phyloP scores from a whole-genome alignment of 2,888 invertebrate genomes.

The Rhogogaster chlorosoma region DNA sequence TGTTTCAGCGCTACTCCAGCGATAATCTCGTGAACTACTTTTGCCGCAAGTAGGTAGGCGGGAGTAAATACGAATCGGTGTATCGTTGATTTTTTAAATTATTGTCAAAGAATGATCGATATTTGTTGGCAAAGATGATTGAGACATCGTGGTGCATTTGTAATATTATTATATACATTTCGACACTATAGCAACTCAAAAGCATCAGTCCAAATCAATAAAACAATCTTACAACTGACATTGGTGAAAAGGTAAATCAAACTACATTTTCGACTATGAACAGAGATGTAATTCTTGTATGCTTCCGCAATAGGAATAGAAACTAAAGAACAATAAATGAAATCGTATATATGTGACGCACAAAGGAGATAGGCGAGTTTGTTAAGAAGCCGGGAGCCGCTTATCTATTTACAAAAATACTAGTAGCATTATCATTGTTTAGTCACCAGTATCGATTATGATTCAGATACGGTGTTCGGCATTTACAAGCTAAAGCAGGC shows the following conservation, averaged over 20 bases:
- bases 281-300: too few relatives aligned
- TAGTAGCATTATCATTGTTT: neutral
- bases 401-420: slow-evolving; percentile 4
- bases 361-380: neutral
- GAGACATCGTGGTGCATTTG: neutral
- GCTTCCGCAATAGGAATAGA: neutral
- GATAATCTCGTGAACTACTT: neutral
- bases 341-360: neutral
- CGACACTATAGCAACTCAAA: neutral
- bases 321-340: neutral
- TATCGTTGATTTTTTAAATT: neutral
- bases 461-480: neutral
- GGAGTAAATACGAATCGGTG: neutral
- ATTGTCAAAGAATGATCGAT: neutral
- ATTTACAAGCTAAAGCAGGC: neutral
- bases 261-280: neutral
- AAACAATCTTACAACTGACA: too few relatives aligned
- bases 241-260: neutral
- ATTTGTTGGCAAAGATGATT: neutral
- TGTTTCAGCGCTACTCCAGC: neutral
- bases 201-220: neutral
- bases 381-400: neutral
- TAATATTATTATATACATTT: neutral
- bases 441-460: neutral
- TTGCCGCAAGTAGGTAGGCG: slow-evolving; percentile 5